Base-by-base conservation (phyloP, 2,797 vertebrate species). In the Gobio occitaniae region DNA sequence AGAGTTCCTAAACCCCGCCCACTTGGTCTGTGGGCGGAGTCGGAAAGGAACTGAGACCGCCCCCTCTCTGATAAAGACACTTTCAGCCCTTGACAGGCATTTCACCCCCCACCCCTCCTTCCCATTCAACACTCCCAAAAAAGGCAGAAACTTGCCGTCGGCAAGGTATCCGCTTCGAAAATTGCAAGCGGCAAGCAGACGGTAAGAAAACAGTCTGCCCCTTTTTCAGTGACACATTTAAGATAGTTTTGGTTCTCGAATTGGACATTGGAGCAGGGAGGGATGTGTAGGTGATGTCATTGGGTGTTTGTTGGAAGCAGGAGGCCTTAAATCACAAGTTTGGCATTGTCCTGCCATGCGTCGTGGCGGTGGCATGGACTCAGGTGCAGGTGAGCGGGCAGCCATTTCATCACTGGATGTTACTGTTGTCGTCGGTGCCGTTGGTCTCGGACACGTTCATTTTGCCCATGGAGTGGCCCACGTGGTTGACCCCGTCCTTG, bases 401-500 rank as follows among this genome's bases (percentile, higher is more conserved):
- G 78, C 66, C 21, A n/a, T 4, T 76, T 59, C 90, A 93, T 96
- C 95, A 96, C 94, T 96, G 94, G 93, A 95, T 91, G 92, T 96
- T 96, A 91, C 95, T 95, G 94, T 95, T 96, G 92, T 96, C 96
- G 76, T 96, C 96, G 59, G 95, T 96, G 92, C 96, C 96, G 41
- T 96, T 96, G 13, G 95, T 95, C 90, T 96, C 96, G 0, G 95
- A 95, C 95, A 96, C 93, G 90, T 96, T 96, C 95, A 95, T 96
- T 92, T 96, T 96, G 69, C 95, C 95, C 93, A 95, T 96, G 89
- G 95, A 95, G 80, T 95, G 95, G 80, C 94, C 96, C 89, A 96
- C 95, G 1, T 96, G 94, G 92, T 95, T 95, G 85, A 96, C 95
- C 56, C 94, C 95, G 0, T 96, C 95, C 90, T 83, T 94, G 89